Percentiles rank a stretch among this genome's conserved stretches.
Evolutionary conservation across 2,113 vertebrate species (phyloP).

Genomic region (Anolis carolinensis): DNA sequence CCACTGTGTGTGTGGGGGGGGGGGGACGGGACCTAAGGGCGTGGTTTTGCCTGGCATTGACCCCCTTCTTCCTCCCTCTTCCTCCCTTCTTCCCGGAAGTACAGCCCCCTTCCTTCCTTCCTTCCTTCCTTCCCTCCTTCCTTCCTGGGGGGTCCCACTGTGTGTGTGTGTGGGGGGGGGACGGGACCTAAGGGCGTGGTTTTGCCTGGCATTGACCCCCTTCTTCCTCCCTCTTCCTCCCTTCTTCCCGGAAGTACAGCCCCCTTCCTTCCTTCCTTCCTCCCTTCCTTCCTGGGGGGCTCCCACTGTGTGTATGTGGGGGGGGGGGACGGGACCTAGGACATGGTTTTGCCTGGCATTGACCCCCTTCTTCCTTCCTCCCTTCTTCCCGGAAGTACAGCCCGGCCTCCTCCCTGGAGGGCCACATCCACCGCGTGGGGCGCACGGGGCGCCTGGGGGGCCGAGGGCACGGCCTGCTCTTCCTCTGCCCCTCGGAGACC

Average conservation of each 20-base stretch:
- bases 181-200: too few relatives aligned
- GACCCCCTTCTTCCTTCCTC: not conserved
- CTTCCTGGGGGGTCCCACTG: too few relatives aligned
- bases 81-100: not conserved
- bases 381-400: constrained; percentile 78
- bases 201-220: too few relatives aligned
- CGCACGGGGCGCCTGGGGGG: constrained; percentile 93
- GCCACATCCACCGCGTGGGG: constrained; percentile 93
- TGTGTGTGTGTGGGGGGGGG: too few relatives aligned
- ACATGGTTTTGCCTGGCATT: too few relatives aligned
- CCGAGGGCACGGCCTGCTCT: constrained; percentile 88
- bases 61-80: not conserved
- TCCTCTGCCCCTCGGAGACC: constrained; percentile 91
- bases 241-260: not conserved
- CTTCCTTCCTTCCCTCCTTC: too few relatives aligned
- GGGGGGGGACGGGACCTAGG: too few relatives aligned
- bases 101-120: too few relatives aligned
- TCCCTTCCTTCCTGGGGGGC: not conserved
- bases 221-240: not conserved
- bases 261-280: not conserved
- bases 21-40: too few relatives aligned
- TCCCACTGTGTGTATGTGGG: too few relatives aligned
- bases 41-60: too few relatives aligned
- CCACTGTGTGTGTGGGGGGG: too few relatives aligned
- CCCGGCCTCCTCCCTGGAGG: constrained; percentile 84